Conservation (phyloP, 2,888 invertebrate genomes). For the Hoplodrina blanda region DNA sequence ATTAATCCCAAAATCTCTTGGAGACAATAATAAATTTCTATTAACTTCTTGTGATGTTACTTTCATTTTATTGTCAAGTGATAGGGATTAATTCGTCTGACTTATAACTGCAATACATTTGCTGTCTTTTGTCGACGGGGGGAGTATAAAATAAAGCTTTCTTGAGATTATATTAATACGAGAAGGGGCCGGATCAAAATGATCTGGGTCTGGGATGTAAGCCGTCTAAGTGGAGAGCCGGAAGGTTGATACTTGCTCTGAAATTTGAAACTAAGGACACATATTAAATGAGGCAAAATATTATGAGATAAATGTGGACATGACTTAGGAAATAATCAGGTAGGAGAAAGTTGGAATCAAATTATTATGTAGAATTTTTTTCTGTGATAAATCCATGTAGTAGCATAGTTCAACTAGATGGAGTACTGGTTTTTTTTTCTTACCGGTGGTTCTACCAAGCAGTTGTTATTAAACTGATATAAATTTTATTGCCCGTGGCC, state of each 20-base stretch:
- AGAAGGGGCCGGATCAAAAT: conserved; percentile 79
- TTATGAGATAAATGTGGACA: conserved; percentile 5
- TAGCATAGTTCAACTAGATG: too few species aligned
- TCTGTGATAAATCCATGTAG: too few species aligned
- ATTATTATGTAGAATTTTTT: neutral
- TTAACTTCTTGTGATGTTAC: conserved; percentile 89
- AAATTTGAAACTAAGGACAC: conserved; percentile 65
- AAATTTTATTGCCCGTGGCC: too few species aligned
- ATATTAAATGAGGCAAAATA: conserved; percentile 37
- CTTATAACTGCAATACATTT: conserved; percentile 91
- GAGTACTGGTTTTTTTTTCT: too few species aligned
- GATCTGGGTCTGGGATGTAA: conserved; percentile 84
- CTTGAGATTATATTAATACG: conserved; percentile 89
- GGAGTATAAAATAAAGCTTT: conserved; percentile 89
- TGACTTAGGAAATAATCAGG: neutral
- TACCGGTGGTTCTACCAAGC: too few species aligned
- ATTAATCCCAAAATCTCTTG: conserved; percentile 75
- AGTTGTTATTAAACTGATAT: too few species aligned
- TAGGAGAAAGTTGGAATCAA: neutral
- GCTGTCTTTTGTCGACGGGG: conserved; percentile 79
- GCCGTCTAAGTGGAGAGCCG: conserved; percentile 81
- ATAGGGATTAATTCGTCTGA: conserved; percentile 90
- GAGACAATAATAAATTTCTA: conserved; percentile 86
- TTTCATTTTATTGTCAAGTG: conserved; percentile 89
- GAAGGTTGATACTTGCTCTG: conserved; percentile 65